Evolutionary conservation across 2,113 vertebrate genomes (phyloP).

Genomic region (Cyphomyrus discorhynchus): DNA sequence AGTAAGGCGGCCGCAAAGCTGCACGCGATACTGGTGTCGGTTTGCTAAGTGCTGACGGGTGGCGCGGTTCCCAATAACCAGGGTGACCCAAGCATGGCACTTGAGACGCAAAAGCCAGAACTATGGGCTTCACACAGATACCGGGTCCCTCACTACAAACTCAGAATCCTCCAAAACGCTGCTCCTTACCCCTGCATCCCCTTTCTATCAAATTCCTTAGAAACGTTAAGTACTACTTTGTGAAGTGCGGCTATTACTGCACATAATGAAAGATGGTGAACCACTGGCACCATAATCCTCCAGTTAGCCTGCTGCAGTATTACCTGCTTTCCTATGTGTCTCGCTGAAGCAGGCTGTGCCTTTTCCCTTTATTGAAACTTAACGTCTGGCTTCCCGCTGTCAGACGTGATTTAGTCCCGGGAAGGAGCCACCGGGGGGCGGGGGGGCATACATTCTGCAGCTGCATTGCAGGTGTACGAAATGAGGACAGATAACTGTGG

Average conservation of each 20-base stretch:
- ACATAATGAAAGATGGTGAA: not conserved
- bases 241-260: not conserved
- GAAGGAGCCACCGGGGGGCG: not conserved
- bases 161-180: not conserved
- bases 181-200: not conserved
- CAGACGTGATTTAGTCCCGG: not conserved
- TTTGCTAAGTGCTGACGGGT: slow-evolving; percentile 42
- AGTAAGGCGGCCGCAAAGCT: not conserved
- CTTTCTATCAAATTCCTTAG: not conserved
- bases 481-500: not conserved
- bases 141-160: not conserved
- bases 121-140: not conserved
- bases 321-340: not conserved
- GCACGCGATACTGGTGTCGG: slow-evolving; percentile 35
- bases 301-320: not conserved
- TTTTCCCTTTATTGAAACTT: not conserved
- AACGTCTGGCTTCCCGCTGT: not conserved
- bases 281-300: not conserved
- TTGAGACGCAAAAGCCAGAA: not conserved
- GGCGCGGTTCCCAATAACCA: not conserved
- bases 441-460: not conserved
- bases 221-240: not conserved
- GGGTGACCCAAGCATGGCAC: not conserved
- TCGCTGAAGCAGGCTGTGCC: not conserved
- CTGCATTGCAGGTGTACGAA: not conserved